Conservation (phyloP, 2,888 invertebrate species). For the Nemotelus pantherinus region DNA sequence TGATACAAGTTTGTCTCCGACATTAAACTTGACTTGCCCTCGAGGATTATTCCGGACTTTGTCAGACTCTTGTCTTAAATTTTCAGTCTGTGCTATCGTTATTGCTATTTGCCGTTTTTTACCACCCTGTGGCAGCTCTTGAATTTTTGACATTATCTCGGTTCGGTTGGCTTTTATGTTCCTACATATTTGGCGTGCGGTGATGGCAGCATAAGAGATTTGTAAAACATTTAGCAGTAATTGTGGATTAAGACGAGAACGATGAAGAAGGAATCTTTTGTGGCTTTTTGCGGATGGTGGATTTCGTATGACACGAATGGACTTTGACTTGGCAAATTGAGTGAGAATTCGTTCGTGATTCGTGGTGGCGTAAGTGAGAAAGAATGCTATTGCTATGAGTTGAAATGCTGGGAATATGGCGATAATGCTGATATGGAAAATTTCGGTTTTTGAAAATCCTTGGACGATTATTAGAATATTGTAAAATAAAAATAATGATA, state of each 20-base stretch:
- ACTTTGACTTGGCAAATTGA: too few relatives aligned
- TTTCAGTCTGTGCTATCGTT: background rate
- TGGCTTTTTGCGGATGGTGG: too few relatives aligned
- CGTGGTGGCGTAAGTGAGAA: too few relatives aligned
- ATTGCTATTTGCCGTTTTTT: too few relatives aligned
- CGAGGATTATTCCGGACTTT: background rate
- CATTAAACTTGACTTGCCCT: background rate
- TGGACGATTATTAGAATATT: too few relatives aligned
- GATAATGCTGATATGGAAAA: conserved; percentile 12
- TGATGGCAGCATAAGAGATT: conserved; percentile 7
- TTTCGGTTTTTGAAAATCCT: too few relatives aligned
- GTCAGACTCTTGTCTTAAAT: background rate
- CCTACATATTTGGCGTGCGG: too few relatives aligned
- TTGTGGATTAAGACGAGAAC: conserved; percentile 16
- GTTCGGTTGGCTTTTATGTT: background rate
- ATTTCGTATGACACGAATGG: too few relatives aligned
- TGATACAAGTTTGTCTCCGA: too few relatives aligned
- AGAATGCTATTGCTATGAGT: background rate
- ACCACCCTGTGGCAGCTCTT: background rate
- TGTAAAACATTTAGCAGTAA: conserved; percentile 25
- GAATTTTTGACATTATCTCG: background rate
- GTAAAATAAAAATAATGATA: too few relatives aligned
- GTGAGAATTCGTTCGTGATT: too few relatives aligned
- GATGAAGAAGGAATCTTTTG: too few relatives aligned
- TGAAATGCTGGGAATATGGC: background rate